Conservation (phyloP, 2,113 vertebrate genomes). For the Isurus oxyrinchus region DNA sequence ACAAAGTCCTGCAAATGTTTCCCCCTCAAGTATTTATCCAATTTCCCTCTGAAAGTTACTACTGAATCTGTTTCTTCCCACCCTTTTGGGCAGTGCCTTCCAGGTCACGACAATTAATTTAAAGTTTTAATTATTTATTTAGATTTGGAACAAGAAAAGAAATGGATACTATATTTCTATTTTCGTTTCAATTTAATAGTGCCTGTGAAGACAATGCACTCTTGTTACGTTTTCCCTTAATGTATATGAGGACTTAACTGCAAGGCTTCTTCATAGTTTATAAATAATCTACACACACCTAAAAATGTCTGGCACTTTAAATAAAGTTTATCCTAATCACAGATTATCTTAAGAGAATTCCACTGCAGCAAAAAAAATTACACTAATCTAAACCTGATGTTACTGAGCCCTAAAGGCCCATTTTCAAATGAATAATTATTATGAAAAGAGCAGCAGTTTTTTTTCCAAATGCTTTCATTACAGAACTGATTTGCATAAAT, state of each 20-base stretch:
- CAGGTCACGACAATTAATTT: neutral
- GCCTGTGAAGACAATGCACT: neutral
- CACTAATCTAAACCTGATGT: conserved; percentile 31
- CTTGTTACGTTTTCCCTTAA: neutral
- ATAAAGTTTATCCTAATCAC: conserved; percentile 35
- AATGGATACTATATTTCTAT: neutral
- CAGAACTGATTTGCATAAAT: conserved; percentile 35
- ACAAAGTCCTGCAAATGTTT: neutral
- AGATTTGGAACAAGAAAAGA: neutral
- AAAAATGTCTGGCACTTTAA: conserved; percentile 21
- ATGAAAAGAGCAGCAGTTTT: conserved; percentile 35
- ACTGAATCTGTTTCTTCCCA: neutral
- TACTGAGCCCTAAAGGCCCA: conserved; percentile 24
- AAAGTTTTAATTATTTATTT: neutral
- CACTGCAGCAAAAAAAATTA: conserved; percentile 33
- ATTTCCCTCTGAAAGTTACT: neutral
- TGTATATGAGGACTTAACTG: neutral
- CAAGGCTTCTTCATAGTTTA: neutral
- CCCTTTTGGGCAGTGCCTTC: neutral
- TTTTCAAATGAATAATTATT: conserved; percentile 37
- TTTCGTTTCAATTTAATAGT: neutral
- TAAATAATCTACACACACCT: neutral
- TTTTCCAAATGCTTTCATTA: conserved; percentile 35
- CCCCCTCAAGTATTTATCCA: neutral
- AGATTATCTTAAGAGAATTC: conserved; percentile 36